These are phyloP conservation scores for Chrosomus eos DNA, from an alignment of 2,797 vertebrate species.

Conservation along the genomic window DNA sequence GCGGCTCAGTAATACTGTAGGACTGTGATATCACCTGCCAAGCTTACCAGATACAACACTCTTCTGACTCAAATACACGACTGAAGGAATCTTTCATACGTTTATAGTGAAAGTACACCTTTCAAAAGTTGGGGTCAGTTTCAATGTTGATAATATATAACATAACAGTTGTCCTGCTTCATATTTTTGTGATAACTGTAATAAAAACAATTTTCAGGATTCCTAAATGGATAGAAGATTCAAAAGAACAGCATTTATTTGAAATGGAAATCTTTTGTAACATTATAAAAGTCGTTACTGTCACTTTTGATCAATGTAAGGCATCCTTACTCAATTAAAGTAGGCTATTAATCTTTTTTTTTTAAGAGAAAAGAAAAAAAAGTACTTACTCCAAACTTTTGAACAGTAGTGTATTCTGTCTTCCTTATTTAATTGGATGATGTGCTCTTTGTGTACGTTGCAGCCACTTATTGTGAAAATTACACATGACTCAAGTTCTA, in stretches of 20 bases:
- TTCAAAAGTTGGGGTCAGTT: neutral
- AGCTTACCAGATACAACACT: constrained; percentile 36
- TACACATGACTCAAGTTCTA: neutral
- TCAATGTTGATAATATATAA: neutral
- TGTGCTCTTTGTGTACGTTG: neutral
- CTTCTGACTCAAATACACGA: constrained; percentile 25
- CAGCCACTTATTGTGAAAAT: neutral
- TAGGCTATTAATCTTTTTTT: neutral
- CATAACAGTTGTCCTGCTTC: neutral
- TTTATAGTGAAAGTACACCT: neutral
- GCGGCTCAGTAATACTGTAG: constrained; percentile 37
- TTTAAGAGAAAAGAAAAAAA: neutral
- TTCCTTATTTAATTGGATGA: neutral
- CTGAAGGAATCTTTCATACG: neutral
- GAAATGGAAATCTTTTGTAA: neutral
- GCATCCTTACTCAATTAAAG: neutral
- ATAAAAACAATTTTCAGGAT: neutral
- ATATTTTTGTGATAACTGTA: neutral
- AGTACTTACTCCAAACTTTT: neutral
- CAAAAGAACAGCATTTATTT: neutral
- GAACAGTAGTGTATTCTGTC: neutral
- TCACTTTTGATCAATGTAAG: neutral
- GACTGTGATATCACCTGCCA: constrained; percentile 39
- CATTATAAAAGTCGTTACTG: neutral
- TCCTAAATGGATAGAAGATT: neutral